Conservation (phyloP, 2,113 vertebrate genomes). For the Gallinago paraguaiae region DNA sequence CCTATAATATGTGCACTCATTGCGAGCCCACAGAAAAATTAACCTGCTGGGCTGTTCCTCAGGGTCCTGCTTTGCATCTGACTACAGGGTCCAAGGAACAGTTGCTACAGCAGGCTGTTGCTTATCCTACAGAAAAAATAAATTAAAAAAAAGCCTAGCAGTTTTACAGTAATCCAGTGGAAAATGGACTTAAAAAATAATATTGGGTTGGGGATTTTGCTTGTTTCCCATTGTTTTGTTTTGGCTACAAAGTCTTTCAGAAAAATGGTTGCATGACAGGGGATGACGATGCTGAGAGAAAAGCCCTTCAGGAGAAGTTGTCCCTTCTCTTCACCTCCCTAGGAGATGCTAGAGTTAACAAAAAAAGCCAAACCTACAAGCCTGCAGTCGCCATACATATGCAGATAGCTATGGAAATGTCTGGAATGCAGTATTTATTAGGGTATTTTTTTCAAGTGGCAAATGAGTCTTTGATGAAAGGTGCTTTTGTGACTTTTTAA, state of each 20-base stretch:
- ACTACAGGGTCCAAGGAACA: background rate
- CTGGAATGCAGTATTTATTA: background rate
- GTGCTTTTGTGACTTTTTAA: background rate
- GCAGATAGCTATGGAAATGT: background rate
- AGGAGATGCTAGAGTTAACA: background rate
- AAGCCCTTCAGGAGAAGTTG: background rate
- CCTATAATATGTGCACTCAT: background rate
- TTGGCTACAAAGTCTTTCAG: background rate
- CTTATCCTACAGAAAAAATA: background rate
- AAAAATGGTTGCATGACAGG: background rate
- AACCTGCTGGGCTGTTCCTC: background rate
- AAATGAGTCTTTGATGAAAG: background rate
- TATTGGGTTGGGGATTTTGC: background rate
- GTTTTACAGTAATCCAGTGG: background rate
- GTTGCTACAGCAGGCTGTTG: background rate
- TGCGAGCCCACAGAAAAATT: background rate
- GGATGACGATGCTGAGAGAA: background rate
- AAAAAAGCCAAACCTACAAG: background rate
- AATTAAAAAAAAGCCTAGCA: background rate
- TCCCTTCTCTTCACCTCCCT: background rate
- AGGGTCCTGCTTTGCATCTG: background rate
- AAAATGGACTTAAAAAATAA: background rate
- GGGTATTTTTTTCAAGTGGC: background rate
- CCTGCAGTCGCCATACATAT: background rate
- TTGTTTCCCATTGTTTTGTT: conserved; percentile 15